Evolutionary conservation across 2,888 invertebrate genomes (phyloP).

Genomic region (Mermis nigrescens): DNA sequence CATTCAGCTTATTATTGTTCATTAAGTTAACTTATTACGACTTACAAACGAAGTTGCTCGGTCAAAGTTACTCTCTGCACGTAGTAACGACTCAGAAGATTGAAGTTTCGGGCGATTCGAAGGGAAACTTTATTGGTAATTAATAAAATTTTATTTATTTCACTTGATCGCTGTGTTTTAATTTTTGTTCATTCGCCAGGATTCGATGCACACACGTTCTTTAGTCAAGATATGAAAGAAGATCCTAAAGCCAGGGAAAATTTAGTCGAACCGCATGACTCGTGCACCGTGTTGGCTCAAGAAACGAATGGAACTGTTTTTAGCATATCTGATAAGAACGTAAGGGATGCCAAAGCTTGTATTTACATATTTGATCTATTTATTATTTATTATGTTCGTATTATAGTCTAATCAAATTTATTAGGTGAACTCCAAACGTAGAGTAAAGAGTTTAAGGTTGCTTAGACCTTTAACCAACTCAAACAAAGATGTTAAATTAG

Average conservation of each 20-base stretch:
- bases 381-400: not conserved
- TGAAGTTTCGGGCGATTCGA: conserved; percentile 36
- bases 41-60: conserved; percentile 50
- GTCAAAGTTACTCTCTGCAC: conserved; percentile 51
- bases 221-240: not conserved
- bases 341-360: too few species aligned
- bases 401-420: not conserved
- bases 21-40: conserved; percentile 50
- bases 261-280: conserved; percentile 53
- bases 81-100: conserved; percentile 57
- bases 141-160: not conserved
- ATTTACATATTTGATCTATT: too few species aligned
- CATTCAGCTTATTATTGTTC: too few species aligned
- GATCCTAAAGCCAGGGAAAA: conserved; percentile 37
- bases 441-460: too few species aligned
- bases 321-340: conserved; percentile 1
- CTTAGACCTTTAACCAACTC: too few species aligned
- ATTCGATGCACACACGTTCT: conserved; percentile 11
- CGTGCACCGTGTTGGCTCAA: conserved; percentile 58
- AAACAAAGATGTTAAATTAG: too few species aligned
- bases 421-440: too few species aligned
- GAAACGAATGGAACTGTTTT: conserved; percentile 53
- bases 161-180: too few species aligned
- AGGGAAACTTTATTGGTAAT: not conserved
- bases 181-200: conserved; percentile 6